Evolutionary conservation across 2,888 invertebrate genomes (phyloP), one percentile per base, ranked within the genome.

Genomic region (Cyclophora albipunctata): DNA sequence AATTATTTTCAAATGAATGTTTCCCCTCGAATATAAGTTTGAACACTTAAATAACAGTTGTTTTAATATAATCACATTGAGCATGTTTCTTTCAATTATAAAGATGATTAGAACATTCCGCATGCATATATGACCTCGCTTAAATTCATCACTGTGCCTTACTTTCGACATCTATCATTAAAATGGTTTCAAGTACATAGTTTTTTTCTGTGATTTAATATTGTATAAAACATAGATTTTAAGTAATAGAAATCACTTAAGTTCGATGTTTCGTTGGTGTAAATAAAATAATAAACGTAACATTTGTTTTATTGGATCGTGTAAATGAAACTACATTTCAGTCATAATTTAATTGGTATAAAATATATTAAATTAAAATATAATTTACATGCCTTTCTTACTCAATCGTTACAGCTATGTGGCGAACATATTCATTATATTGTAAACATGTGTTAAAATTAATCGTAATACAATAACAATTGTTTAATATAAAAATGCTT

Each of bases 311-410:
- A 20, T 40, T 34, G 7, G 20, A 1, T 20, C 20, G 20, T 47
- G 62, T 58, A 64, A 48, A 50, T 45, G 42, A 48, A 45, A 53
- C 62, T 60, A 46, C 46, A 69, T 73, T 74, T 63, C 41, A 57
- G 57, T 57, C 45, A 75, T 76, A 73, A 64, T 81, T 83, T 83
- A 80, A 75, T 85, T 63, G 64, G 75, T 85, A 83, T 64, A 85
- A 85, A 84, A 84, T 78, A 84, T 81, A 83, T 78, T 75, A 81
- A 75, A 71, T 75, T 63, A 37, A 37, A 67, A 71, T 80, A 76
- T 69, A 71, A 74, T 71, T 78, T 78, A 76, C 69, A 69, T 66
- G 64, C 66, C 65, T 71, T 61, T 62, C 60, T 53, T 63, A 48
- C 48, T 52, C 45, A 45, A 54, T 60, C 55, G 66, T 67, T 69